Evolutionary conservation across 2,888 invertebrate species (phyloP), one percentile per base, ranked within the genome.

Genomic region (Drepanosiphum platanoidis): DNA sequence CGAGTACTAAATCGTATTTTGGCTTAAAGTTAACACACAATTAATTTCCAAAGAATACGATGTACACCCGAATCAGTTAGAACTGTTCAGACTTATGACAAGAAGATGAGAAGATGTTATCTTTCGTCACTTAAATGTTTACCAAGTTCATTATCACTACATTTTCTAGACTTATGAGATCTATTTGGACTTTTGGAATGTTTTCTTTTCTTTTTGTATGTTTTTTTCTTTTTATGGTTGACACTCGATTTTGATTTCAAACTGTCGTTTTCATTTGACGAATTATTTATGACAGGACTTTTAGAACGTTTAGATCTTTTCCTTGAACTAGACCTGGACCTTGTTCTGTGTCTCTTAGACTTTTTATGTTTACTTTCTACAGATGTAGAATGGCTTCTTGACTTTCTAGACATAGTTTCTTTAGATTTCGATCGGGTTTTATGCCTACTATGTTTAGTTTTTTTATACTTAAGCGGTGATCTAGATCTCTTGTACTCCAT

Each of bases 181-280:
- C 27, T 68, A 68, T 81, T 74, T n/a, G 58, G 66, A 74, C 68
- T 86, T 64, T 80, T 74, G 7, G 80, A 86, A 80, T 18, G 46
- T 70, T 68, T 86, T 68, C 13, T 81, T 66, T 58, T 75, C 15
- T 68, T 75, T 70, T 86, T 81, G 68, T 86, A 30, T 9, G 70
- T 77, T 32, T 70, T 34, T 61, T 86, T 71, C 39, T 77, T 77
- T 39, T 77, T 30, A 52, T 81, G 13, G 15, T 18, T n/a, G 39
- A 46, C 3, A 18, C 18, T 34, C 1, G 64, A 34, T 3, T 83
- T 66, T 22, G 30, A 74, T 46, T 34, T 46, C 18, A 52, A 0
- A 27, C 27, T 66, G 3, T 75, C 30, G 42, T 83, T 46, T 66
- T 74, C 74, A 74, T 52, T 46, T 34, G n/a, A 42, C 7, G 8